Evolutionary conservation across 64 coral and sea anemone species (phyloP).

Genomic region (Acropora tenuis): DNA sequence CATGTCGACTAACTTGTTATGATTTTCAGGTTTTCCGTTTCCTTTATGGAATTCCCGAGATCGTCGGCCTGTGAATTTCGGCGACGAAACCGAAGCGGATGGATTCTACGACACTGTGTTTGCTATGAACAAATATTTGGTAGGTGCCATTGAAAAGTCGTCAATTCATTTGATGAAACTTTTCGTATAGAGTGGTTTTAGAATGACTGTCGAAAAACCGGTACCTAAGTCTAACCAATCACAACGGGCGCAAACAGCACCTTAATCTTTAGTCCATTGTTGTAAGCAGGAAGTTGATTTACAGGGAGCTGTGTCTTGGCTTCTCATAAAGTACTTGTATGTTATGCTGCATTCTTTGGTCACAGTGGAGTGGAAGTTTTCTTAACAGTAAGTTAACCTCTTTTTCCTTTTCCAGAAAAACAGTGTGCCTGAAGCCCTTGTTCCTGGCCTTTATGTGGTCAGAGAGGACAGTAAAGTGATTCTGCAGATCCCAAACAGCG

Average conservation of each 20-base stretch:
- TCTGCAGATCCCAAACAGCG: conserved; percentile 54
- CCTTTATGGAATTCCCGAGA: conserved; percentile 75
- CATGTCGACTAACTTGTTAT: background rate
- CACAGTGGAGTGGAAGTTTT: background rate
- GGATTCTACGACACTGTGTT: conserved; percentile 66
- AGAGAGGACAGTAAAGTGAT: conserved; percentile 65
- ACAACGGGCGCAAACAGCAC: too few relatives aligned
- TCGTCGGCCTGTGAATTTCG: conserved; percentile 67
- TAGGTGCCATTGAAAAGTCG: background rate
- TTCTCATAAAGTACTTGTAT: too few relatives aligned
- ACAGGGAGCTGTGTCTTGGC: too few relatives aligned
- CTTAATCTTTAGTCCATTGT: too few relatives aligned
- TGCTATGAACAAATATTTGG: conserved; percentile 91
- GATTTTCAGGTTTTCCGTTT: conserved; percentile 74
- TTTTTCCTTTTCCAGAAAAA: conserved; percentile 73
- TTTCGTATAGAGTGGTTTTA: too few relatives aligned
- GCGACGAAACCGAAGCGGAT: conserved; percentile 57
- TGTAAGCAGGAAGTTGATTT: too few relatives aligned
- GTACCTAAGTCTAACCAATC: too few relatives aligned
- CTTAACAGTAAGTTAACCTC: background rate
- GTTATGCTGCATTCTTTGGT: too few relatives aligned
- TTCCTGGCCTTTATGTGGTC: conserved; percentile 69
- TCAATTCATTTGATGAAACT: too few relatives aligned
- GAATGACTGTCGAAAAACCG: too few relatives aligned
- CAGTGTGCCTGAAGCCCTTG: conserved; percentile 74